Evolutionary conservation across 2,888 invertebrate genomes (phyloP), one percentile per base, ranked within the genome.

Genomic region (Lutraria lutraria): DNA sequence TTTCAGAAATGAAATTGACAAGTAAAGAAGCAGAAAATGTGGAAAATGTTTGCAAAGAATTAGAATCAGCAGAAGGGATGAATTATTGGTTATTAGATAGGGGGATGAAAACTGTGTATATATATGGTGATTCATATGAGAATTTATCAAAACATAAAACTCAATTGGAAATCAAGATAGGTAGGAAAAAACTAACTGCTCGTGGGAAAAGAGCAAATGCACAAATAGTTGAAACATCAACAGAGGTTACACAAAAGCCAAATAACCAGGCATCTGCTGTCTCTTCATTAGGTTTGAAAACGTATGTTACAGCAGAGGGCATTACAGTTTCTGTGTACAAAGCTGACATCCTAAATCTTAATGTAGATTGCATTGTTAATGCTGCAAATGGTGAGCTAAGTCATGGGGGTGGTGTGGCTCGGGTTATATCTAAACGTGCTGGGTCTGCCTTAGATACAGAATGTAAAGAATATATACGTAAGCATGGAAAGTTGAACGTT

Each of bases 331-430:
- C 72, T 52, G 91, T 93, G 19, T 92, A 88, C 76, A 52, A 88
- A 80, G 90, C 81, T 19, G 68, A 83, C 80, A 92, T 90, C 19
- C 34, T 83, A 34, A 81, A 84, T 16, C 31, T 90, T 1, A 31
- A 85, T 25, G 90, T 92, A 19, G 90, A 92, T 53, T 85, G 88
- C 34, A 92, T 92, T 81, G 92, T 92, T 15, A 90, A 92, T 87
- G 92, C 92, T 15, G 92, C 92, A 19, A 92, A 92, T 81, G 82
- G 80, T 19, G 68, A 72, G 1, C 81, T 92, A 25, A 19, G 81
- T 12, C 90, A 92, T 81, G 89, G 88, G n/a, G 89, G 90, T 4
- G 92, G 90, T 60, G 87, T 92, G 8, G 90, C 90, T 16, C 25
- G 34, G 76, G 88, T 82, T 0, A 92, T 92, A 53, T 76, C 90